Evolutionary conservation across 2,888 invertebrate genomes (phyloP), one percentile per base, ranked within the genome.

Genomic region (Epirrhoe tristata): DNA sequence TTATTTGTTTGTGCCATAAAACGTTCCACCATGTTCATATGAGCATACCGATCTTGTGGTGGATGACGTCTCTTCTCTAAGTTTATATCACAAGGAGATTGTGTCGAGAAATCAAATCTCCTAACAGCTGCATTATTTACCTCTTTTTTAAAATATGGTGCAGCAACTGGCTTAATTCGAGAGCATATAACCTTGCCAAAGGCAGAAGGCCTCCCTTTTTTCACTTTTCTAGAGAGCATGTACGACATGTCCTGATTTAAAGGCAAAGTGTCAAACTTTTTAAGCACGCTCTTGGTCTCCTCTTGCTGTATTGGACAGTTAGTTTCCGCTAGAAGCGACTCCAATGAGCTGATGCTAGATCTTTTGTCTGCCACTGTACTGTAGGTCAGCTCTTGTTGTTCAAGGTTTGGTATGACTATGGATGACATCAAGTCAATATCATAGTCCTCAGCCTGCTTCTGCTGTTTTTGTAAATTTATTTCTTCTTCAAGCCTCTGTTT

Each of bases 101-200:
- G 84, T 6, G 87, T 87, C 8, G 77, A 78, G 50, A 92, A 92
- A 66, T 88, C 85, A 81, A 92, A 91, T 24, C 77, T 72, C 0
- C 73, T 67, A 31, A 91, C 80, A n/a, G 50, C 55, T 0, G 65
- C 65, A 54, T 74, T 75, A 6, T 77, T 53, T 0, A 84, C 63
- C 4, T 79, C 78, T 46, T 81, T 78, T 50, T 68, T 79, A 0
- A 90, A 69, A 65, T 91, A 91, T 0, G 89, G 89, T 6, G 84
- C 86, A 3, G 90, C 84, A 5, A 87, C 83, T 0, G 86, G 86
- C 52, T 71, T 77, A 17, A 87, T 58, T 6, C 86, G 78, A 8
- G 90, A 79, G 12, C 81, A 76, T 5, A 91, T 66, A 0, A 91
- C 89, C 77, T 84, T 90, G 0, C 91, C 91, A 77, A 91, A 91